Base-by-base conservation (phyloP, 2,888 invertebrate species). In the Pocota personata region DNA sequence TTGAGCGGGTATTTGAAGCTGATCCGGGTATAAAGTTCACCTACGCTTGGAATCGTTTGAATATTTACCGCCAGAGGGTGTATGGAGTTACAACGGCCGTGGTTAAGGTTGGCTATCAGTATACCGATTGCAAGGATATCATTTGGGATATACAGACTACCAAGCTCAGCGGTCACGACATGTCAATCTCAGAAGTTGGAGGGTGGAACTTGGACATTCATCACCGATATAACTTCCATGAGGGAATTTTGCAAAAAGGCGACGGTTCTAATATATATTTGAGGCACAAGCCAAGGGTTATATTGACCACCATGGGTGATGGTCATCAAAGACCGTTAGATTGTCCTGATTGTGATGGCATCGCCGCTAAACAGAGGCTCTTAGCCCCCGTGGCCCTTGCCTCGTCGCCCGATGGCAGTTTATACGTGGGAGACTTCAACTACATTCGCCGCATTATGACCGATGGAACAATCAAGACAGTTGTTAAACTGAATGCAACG, bases 121-220 rank as follows among this genome's bases (percentile, higher is more conserved):
- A 99, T 92, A 96, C 95, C 52, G 97, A 97, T 89, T 99, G 99
- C 92, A 96, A 96, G 89, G 96, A 97, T 90, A 95, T 98, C 50
- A 97, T 99, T 89, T 99, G 99, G 99, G 97, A 98, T 90, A 97
- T 97, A 24, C 97, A 98, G 91, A 98, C 98, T 0, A 98, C 98
- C 0, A 98, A 98, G 89, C 93, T 99, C 55, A 97, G 97, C 89
- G 99, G 99, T 0, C 98, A 98, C 90, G 98, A 98, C 90, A 97
- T 99, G 97, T 97, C 97, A 82, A 98, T 98, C 60, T 98, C 98
- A 0, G 98, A 98, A 92, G 97, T 98, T 43, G 99, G 98, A 0
- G 98, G 98, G 12, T 99, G 99, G 99, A 98, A 99, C 92, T 93
- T 99, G 88, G 98, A 99, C 91, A 98, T 99, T 87, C 99, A 99